These are phyloP conservation scores for Drosophila anomalata DNA, from an alignment of 2,888 invertebrate genomes.

Conservation along the genomic window DNA sequence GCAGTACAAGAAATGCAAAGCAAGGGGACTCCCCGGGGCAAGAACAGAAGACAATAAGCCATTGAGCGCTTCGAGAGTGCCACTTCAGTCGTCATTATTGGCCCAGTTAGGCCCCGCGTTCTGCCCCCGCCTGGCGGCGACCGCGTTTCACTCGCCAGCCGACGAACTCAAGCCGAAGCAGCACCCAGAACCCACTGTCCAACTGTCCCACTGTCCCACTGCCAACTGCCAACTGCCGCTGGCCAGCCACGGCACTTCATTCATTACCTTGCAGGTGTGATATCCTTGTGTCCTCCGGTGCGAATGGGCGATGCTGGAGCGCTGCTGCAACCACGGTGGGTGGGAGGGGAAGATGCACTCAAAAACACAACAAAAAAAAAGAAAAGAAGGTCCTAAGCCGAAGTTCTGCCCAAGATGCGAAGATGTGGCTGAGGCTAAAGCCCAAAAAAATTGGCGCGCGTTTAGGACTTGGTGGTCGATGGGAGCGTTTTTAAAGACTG, in stretches of 20 bases:
- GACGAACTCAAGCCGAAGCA: neutral
- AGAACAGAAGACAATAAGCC: neutral
- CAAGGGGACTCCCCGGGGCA: neutral
- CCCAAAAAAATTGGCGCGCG: neutral
- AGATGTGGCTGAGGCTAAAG: neutral
- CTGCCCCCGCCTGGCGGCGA: constrained; percentile 44
- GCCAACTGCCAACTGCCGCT: neutral
- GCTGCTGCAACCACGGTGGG: neutral
- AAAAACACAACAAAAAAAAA: neutral
- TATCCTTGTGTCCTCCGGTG: constrained; percentile 1
- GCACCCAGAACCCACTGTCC: neutral
- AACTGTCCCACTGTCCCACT: neutral
- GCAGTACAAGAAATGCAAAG: constrained; percentile 24
- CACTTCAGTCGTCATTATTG: constrained; percentile 40
- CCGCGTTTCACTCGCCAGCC: constrained; percentile 55
- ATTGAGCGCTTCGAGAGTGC: neutral
- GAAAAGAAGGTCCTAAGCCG: neutral
- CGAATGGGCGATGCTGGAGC: neutral
- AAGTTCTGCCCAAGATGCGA: neutral
- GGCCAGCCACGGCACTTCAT: neutral
- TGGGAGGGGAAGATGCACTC: neutral
- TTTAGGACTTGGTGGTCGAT: neutral
- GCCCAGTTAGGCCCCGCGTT: constrained; percentile 49
- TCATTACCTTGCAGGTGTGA: constrained; percentile 4
- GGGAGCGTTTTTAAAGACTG: constrained; percentile 35